Conservation (phyloP, 30 jellyfish, hydroid and myxozoan species). For the Hydractinia symbiolongicarpus region DNA sequence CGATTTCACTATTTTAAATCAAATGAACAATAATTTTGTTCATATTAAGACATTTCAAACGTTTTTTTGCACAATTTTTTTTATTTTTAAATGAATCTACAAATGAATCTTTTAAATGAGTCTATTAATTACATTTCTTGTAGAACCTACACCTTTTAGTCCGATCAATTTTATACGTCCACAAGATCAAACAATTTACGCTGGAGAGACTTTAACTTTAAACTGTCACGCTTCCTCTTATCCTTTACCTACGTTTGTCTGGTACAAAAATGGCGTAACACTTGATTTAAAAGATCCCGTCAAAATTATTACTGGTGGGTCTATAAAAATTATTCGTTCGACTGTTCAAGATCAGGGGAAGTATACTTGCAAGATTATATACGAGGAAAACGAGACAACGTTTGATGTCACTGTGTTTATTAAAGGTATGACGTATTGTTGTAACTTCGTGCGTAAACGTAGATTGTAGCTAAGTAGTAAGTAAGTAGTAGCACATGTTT, state of each 20-base stretch:
- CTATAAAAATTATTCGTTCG: constrained; percentile 27
- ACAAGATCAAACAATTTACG: constrained; percentile 21
- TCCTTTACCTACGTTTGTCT: constrained; percentile 29
- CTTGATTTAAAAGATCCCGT: constrained; percentile 18
- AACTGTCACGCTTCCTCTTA: constrained; percentile 53
- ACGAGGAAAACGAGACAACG: not conserved
- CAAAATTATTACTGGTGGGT: constrained; percentile 36
- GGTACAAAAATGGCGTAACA: constrained; percentile 64
- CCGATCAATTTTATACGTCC: constrained; percentile 34
- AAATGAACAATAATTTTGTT: too few species aligned
- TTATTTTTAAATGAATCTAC: not conserved
- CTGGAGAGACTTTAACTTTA: constrained; percentile 32
- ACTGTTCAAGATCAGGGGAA: constrained; percentile 42
- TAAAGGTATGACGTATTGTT: constrained; percentile 29
- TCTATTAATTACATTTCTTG: not conserved
- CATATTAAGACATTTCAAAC: too few species aligned
- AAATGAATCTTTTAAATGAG: too few species aligned
- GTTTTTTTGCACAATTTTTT: not conserved
- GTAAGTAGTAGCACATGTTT: too few species aligned
- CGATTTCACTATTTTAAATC: too few species aligned
- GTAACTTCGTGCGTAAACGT: not conserved
- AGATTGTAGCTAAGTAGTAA: not conserved
- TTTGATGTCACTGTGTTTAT: constrained; percentile 22
- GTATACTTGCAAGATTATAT: constrained; percentile 46
- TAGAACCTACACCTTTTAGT: constrained; percentile 25